Evolutionary conservation across 2,888 invertebrate species (phyloP).

Genomic region (Nemurella pictetii): DNA sequence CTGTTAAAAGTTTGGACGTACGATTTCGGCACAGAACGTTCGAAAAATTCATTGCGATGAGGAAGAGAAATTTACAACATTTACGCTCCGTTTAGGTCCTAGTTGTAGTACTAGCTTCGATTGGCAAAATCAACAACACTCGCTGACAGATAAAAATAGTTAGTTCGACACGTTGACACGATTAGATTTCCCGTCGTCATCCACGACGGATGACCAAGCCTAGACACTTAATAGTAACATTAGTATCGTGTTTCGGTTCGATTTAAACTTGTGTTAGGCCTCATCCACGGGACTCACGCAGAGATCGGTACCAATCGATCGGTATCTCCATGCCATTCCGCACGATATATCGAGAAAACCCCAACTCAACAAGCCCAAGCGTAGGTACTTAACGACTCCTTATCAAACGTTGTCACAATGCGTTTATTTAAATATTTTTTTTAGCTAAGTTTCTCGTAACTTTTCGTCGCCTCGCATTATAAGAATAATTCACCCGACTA

Average conservation of each 20-base stretch:
- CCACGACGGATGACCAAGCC: not conserved
- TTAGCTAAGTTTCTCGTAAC: no score
- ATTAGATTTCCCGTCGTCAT: not conserved
- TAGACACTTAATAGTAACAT: not conserved
- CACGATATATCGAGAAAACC: no score
- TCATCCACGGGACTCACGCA: not conserved
- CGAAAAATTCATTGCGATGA: slow-evolving; percentile 20
- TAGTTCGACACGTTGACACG: not conserved
- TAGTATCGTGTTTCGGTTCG: not conserved
- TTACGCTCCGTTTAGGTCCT: slow-evolving; percentile 39
- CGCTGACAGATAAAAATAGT: slow-evolving; percentile 32
- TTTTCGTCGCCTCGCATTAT: not conserved
- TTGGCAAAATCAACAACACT: slow-evolving; percentile 5
- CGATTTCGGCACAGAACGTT: slow-evolving; percentile 34
- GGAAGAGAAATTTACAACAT: slow-evolving; percentile 40
- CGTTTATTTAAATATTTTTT: no score
- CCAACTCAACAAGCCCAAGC: no score
- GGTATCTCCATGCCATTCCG: no score
- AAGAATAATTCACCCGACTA: slow-evolving; percentile 18
- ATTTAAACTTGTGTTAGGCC: not conserved
- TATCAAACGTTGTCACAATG: no score
- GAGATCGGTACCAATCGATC: not conserved
- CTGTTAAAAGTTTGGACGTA: slow-evolving; percentile 36
- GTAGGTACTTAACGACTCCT: no score
- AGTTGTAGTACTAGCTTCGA: not conserved